Base-by-base conservation (phyloP, 1,140 invertebrate genomes). In the Phenacoccus solenopsis region DNA sequence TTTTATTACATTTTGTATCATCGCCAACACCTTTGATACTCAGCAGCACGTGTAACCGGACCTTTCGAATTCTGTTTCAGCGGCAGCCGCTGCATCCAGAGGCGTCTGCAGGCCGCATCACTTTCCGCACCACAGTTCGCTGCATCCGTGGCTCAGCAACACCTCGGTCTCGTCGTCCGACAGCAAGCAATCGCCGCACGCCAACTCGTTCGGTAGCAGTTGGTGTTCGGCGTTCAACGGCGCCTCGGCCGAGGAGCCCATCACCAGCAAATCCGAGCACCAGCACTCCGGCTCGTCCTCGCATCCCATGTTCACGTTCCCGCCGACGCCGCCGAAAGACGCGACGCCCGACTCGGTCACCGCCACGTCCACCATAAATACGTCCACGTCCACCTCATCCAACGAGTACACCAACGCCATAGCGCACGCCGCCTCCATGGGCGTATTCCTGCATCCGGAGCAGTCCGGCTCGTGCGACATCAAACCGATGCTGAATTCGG, bases 261-360 rank as follows among this genome's bases (percentile, higher is more conserved):
- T 64, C 49, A 64, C 59, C 49, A 22, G 21, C 28, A 28, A 59
- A 9, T 70, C 72, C 12, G 70, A 70, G n/a, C 27, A 57, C 61
- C 61, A 70, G 69, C 71, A 72, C 21, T 71, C 68, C 5, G 69
- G 71, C 1, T 64, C 69, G 28, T 20, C 67, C 32, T 20, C 64
- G 32, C 73, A 75, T 28, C 73, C 74, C 13, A 75, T 75, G 74
- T 75, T 75, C 72, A 75, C 72, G 57, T 75, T 74, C 38, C 74
- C 74, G 12, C 74, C 74, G 20, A 75, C 74, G 32, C 74, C 74
- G 22, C 74, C 74, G 22, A 75, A 75, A 49, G 71, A 74, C 72
- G 72, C 73, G 1, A 75, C 74, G 12, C 74, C 74, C 24, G 74
- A 75, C 70, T 71, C 71, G 21, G 73, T 74, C 24, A 73, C 72